Conservation (phyloP, 2,113 vertebrate species). For the Hydrolagus affinis region DNA sequence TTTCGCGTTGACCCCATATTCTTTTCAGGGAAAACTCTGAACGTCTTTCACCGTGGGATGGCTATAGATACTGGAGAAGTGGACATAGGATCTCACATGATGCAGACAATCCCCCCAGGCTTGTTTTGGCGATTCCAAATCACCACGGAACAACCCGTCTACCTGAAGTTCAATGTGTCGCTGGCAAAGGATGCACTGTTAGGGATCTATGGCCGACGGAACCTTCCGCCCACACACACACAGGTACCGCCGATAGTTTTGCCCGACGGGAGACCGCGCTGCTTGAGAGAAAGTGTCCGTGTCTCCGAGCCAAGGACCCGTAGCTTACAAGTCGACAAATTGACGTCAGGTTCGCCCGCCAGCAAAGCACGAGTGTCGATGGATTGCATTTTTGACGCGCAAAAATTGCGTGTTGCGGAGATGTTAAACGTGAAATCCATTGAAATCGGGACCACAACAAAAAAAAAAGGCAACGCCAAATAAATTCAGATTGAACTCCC, state of each 20-base stretch:
- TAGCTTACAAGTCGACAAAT: too few species aligned
- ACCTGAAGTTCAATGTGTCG: constrained; percentile 94
- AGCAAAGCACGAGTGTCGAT: constrained; percentile 15
- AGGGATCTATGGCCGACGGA: constrained; percentile 93
- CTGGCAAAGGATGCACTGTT: constrained; percentile 86
- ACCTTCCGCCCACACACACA: constrained; percentile 93
- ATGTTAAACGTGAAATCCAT: not conserved
- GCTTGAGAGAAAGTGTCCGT: too few species aligned
- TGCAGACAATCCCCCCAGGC: constrained; percentile 85
- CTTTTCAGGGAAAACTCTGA: constrained; percentile 53
- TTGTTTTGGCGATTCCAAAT: constrained; percentile 97
- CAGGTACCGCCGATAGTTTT: constrained; percentile 64
- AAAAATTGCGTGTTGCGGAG: not conserved
- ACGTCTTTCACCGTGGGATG: constrained; percentile 67
- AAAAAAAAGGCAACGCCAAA: not conserved
- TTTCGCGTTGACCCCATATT: constrained; percentile 31
- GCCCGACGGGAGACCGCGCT: too few species aligned
- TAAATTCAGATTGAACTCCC: too few species aligned
- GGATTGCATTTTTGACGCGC: not conserved
- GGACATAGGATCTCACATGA: constrained; percentile 80
- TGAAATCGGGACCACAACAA: not conserved
- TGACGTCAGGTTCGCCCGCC: too few species aligned
- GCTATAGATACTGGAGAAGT: constrained; percentile 90
- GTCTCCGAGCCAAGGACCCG: too few species aligned
- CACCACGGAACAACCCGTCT: constrained; percentile 85